Evolutionary conservation across 1,140 invertebrate species (phyloP).

Genomic region (Geopemphigus sp.): DNA sequence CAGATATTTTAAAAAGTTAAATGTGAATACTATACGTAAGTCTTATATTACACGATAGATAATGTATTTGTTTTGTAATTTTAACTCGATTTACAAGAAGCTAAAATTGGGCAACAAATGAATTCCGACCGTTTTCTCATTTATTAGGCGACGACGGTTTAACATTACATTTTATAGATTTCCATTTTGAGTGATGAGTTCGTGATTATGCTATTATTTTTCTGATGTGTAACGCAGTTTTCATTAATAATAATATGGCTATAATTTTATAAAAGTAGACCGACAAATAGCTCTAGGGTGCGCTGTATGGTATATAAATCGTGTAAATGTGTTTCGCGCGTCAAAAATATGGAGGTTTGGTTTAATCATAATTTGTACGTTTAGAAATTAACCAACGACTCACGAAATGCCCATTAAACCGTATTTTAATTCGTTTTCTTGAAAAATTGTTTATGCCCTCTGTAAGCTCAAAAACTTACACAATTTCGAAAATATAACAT

Average conservation of each 20-base stretch:
- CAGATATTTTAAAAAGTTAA: too few species aligned
- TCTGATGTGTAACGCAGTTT: not conserved
- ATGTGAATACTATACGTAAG: too few species aligned
- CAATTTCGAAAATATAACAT: not conserved
- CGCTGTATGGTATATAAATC: not conserved
- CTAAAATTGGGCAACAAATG: not conserved
- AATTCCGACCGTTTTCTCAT: not conserved
- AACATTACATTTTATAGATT: not conserved
- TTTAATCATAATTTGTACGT: not conserved
- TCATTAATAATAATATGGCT: not conserved
- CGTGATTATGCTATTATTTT: conserved; percentile 14
- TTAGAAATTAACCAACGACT: conserved; percentile 4
- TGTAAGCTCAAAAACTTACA: not conserved
- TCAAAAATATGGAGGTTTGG: not conserved
- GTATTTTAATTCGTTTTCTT: not conserved
- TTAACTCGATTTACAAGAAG: too few species aligned
- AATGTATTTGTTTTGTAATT: too few species aligned
- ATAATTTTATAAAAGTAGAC: conserved; percentile 5
- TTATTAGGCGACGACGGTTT: too few species aligned
- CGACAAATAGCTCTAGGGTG: not conserved
- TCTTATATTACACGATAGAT: too few species aligned
- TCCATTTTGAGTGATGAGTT: not conserved
- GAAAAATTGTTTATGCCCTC: not conserved
- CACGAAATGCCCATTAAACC: not conserved
- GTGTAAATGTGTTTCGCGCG: not conserved